A percentile compares a stretch with the other conserved stretches of the same genome.
Conservation (phyloP, 2,797 vertebrate genomes). For the Periophthalmus magnuspinnatus region DNA sequence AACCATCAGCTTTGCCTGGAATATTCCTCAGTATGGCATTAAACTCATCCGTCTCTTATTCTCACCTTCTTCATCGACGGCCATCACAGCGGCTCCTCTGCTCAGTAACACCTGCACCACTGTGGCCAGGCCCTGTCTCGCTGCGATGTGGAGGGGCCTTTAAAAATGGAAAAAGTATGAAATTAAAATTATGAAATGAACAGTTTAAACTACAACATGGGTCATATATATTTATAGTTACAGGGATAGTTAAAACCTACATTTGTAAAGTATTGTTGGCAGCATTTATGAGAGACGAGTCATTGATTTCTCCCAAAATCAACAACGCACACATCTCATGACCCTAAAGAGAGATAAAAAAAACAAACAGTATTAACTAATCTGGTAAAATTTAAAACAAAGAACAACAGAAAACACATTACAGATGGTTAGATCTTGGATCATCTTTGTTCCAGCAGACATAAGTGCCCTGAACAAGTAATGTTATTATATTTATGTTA, state of each 20-base stretch:
- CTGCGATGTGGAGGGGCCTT: slow-evolving; percentile 97
- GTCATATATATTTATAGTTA: neutral
- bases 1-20: too few relatives aligned
- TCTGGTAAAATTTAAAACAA: too few relatives aligned
- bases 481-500: too few relatives aligned
- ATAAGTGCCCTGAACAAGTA: too few relatives aligned
- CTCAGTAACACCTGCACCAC: slow-evolving; percentile 95
- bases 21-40: too few relatives aligned
- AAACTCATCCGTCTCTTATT: too few relatives aligned
- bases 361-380: neutral
- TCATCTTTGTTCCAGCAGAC: too few relatives aligned
- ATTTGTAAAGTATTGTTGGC: slow-evolving; percentile 93
- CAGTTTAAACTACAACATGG: neutral
- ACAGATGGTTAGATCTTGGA: too few relatives aligned
- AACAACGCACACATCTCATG: slow-evolving; percentile 98
- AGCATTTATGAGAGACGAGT: slow-evolving; percentile 93
- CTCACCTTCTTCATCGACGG: slow-evolving; percentile 92
- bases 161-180: neutral
- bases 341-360: slow-evolving; percentile 74
- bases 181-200: too few relatives aligned
- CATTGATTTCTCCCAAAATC: slow-evolving; percentile 92
- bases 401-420: too few relatives aligned
- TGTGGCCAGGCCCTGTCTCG: slow-evolving; percentile 90
- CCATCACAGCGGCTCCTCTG: slow-evolving; percentile 94
- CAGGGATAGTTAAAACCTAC: slow-evolving; percentile 77